Evolutionary conservation across 2,113 vertebrate genomes (phyloP).

Genomic region (Thermophis baileyi): DNA sequence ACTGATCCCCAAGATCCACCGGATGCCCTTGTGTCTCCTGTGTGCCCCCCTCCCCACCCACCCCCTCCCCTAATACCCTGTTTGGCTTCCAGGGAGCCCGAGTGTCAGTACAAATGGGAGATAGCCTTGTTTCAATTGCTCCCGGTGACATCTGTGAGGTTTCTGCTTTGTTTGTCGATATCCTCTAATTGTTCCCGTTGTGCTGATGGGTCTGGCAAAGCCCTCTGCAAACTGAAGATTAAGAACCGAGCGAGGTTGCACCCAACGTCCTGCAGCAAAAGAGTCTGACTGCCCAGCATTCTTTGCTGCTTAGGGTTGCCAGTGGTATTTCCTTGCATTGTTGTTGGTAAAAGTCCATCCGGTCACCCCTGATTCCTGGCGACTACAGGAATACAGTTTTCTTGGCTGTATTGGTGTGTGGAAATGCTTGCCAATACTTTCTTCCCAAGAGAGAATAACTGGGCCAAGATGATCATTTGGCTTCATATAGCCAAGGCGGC

Average conservation of each 20-base stretch:
- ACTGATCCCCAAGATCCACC: not conserved
- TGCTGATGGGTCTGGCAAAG: not conserved
- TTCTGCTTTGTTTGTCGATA: not conserved
- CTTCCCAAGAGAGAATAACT: not conserved
- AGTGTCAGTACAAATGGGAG: not conserved
- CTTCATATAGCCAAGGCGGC: not conserved
- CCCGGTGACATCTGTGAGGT: not conserved
- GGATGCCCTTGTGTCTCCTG: not conserved
- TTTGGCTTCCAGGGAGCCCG: not conserved
- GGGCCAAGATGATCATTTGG: not conserved
- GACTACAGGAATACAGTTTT: not conserved
- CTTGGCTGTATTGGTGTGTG: not conserved
- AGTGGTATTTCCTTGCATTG: not conserved
- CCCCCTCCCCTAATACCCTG: not conserved
- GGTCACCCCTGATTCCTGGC: not conserved
- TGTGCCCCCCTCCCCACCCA: not conserved
- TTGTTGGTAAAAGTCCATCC: not conserved
- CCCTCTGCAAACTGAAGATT: not conserved
- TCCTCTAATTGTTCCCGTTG: not conserved
- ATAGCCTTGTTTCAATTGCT: not conserved
- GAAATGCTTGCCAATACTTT: not conserved
- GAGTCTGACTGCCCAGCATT: not conserved
- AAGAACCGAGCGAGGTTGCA: not conserved
- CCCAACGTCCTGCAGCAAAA: not conserved
- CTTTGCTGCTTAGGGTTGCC: not conserved